These are phyloP conservation scores for Seira ritae DNA, from an alignment of 2,888 invertebrate species.

Conservation along the genomic window DNA sequence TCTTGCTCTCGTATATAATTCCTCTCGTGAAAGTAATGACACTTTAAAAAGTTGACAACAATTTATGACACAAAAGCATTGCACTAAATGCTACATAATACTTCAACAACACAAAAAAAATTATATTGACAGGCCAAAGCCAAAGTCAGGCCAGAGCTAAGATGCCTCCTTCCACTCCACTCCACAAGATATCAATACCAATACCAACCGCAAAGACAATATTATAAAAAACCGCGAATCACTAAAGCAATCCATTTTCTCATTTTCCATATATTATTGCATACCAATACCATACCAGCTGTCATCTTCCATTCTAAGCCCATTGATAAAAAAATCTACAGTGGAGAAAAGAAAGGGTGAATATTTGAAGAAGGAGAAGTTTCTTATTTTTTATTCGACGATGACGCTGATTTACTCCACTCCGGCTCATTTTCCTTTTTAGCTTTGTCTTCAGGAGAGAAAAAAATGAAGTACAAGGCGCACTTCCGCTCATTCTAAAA, in stretches of 20 bases:
- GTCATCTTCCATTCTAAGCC: not conserved
- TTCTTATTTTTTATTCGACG: conserved; percentile 13
- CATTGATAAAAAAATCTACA: conserved; percentile 20
- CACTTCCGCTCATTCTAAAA: conserved; percentile 69
- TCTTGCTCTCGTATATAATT: not conserved
- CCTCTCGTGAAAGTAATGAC: conserved; percentile 17
- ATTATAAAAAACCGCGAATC: conserved; percentile 31
- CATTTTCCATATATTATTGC: not conserved
- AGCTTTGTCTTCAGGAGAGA: not conserved
- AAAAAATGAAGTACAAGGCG: conserved; percentile 52
- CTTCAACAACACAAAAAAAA: not conserved
- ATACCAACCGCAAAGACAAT: conserved; percentile 16
- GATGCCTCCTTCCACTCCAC: too few species aligned
- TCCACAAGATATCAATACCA: too few species aligned
- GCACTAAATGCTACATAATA: conserved; percentile 63
- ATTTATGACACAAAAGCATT: conserved; percentile 73
- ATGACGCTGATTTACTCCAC: conserved; percentile 27
- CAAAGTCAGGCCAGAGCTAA: too few species aligned
- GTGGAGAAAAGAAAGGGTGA: not conserved
- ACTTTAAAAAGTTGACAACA: conserved; percentile 69
- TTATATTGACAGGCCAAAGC: conserved; percentile 24
- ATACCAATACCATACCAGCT: conserved; percentile 3
- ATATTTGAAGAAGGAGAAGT: not conserved
- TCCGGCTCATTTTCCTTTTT: conserved; percentile 6
- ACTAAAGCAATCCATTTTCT: conserved; percentile 27